phyloP scores from a whole-genome alignment of 1,140 invertebrate genomes.

The Drosophila pallidifrons region DNA sequence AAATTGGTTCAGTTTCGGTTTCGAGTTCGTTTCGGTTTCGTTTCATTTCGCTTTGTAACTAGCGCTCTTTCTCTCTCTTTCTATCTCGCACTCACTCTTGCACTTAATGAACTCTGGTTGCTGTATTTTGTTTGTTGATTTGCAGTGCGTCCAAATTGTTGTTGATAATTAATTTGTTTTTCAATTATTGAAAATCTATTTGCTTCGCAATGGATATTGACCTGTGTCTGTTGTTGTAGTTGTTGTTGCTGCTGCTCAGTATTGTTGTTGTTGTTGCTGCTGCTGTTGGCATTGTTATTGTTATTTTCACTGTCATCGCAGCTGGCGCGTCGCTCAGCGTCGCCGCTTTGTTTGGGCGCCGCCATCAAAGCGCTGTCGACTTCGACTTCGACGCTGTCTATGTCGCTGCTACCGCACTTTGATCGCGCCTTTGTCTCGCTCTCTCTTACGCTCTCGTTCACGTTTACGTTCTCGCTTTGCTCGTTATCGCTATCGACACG shows the following conservation, averaged over 20 bases:
- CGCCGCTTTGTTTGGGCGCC: conserved; percentile 60
- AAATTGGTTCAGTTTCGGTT: conserved; percentile 4
- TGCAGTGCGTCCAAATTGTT: conserved; percentile 41
- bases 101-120: conserved; percentile 27
- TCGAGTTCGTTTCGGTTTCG: background rate
- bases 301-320: conserved; percentile 45
- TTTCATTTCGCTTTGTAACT: conserved; percentile 4
- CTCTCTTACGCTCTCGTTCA: background rate
- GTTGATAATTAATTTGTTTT: conserved; percentile 22
- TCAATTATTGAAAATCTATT: conserved; percentile 17
- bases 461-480: conserved; percentile 1
- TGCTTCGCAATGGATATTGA: conserved; percentile 10
- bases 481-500: conserved; percentile 41
- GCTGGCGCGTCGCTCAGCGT: conserved; percentile 49
- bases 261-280: conserved; percentile 34
- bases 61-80: background rate
- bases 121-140: conserved; percentile 22
- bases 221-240: conserved; percentile 17
- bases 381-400: conserved; percentile 1
- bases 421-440: conserved; percentile 24
- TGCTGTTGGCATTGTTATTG: conserved; percentile 34
- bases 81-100: background rate
- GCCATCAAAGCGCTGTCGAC: conserved; percentile 58
- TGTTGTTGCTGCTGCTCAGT: conserved; percentile 34
- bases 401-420: conserved; percentile 7